Evolutionary conservation across 2,888 invertebrate species (phyloP).

Genomic region (Stenichneumon culpator): DNA sequence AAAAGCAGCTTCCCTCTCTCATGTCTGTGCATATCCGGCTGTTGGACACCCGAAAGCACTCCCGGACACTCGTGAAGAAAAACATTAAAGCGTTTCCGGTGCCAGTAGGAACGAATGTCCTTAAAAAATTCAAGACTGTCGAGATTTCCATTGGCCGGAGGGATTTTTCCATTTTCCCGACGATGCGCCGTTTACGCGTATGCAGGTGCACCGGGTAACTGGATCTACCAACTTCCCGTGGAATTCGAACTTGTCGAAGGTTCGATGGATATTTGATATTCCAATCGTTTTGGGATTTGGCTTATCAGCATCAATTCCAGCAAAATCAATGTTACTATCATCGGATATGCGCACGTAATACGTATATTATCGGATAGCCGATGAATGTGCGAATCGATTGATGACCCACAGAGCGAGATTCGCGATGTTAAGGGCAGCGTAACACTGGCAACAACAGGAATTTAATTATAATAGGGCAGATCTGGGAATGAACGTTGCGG

Average conservation of each 20-base stretch:
- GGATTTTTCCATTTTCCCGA: slow-evolving; percentile 10
- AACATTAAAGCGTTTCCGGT: slow-evolving; percentile 5
- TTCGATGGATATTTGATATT: slow-evolving; percentile 16
- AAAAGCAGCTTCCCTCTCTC: not conserved
- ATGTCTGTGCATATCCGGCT: slow-evolving; percentile 19
- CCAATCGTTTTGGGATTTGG: slow-evolving; percentile 25
- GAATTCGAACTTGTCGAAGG: not conserved
- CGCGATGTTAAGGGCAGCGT: slow-evolving; percentile 48
- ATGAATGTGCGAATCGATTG: slow-evolving; percentile 16
- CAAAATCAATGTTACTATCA: slow-evolving; percentile 11
- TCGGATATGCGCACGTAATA: slow-evolving; percentile 18
- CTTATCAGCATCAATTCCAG: not conserved
- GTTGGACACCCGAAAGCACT: not conserved
- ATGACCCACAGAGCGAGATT: slow-evolving; percentile 48
- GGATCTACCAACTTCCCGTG: not conserved
- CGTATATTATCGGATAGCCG: slow-evolving; percentile 26
- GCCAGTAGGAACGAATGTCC: not conserved
- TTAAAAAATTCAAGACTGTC: slow-evolving; percentile 34
- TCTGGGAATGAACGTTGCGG: slow-evolving; percentile 43
- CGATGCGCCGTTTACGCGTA: not conserved
- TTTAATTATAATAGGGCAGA: slow-evolving; percentile 61
- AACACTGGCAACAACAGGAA: slow-evolving; percentile 33
- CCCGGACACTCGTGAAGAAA: slow-evolving; percentile 7
- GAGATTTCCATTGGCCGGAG: not conserved
- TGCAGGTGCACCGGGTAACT: not conserved